Conservation (phyloP, 2,113 vertebrate genomes). For the Theristicus caerulescens region DNA sequence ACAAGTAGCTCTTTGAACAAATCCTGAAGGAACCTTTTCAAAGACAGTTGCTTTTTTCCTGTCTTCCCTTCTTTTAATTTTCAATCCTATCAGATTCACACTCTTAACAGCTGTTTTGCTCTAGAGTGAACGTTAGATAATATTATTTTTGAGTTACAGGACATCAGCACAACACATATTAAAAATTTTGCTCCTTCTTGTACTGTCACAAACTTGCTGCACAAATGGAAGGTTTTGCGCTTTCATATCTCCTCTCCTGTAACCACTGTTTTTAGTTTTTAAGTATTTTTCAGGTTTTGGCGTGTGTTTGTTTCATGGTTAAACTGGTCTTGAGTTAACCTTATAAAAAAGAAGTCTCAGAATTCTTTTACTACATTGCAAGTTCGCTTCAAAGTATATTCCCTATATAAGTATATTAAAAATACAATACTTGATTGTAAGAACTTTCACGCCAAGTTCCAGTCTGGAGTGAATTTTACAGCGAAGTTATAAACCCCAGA, state of each 20-base stretch:
- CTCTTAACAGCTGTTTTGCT: not conserved
- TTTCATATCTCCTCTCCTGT: not conserved
- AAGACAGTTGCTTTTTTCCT: not conserved
- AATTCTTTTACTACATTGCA: not conserved
- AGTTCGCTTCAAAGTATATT: not conserved
- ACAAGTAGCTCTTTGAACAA: not conserved
- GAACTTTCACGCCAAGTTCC: not conserved
- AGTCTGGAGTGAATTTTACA: constrained; percentile 13
- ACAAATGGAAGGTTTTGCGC: not conserved
- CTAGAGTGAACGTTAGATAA: not conserved
- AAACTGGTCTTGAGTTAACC: not conserved
- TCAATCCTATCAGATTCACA: not conserved
- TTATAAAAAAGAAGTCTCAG: not conserved
- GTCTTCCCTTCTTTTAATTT: not conserved
- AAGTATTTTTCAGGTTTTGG: not conserved
- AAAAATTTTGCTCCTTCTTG: not conserved
- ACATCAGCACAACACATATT: no score
- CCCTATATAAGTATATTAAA: not conserved
- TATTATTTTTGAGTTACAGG: not conserved
- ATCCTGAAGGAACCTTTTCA: not conserved
- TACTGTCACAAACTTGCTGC: not conserved
- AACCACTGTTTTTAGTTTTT: not conserved
- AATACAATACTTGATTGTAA: constrained; percentile 7
- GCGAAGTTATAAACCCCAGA: not conserved
- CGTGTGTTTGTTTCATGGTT: rapidly evolving